These are phyloP conservation scores for Falco biarmicus DNA, from an alignment of 2,797 vertebrate species.

Conservation along the genomic window DNA sequence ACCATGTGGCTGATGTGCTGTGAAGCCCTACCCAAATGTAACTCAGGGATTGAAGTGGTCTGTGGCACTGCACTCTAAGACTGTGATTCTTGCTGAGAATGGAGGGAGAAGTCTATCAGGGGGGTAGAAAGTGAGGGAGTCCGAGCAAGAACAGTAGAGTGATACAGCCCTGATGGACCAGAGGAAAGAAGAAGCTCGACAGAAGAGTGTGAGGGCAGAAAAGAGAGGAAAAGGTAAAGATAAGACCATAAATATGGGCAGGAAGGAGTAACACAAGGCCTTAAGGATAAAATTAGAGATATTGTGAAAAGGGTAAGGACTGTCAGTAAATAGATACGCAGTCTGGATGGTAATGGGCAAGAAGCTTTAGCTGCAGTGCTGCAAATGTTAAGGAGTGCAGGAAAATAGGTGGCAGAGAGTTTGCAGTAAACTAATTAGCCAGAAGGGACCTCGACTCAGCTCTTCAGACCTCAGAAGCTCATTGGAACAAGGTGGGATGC, in stretches of 20 bases:
- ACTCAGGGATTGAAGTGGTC: background rate
- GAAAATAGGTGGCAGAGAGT: background rate
- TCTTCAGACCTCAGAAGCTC: background rate
- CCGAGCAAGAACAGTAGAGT: accelerated
- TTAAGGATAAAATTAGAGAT: background rate
- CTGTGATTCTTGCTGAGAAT: background rate
- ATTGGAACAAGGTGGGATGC: background rate
- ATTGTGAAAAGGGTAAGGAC: background rate
- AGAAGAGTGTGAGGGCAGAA: background rate
- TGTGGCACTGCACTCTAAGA: background rate
- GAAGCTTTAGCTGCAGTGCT: background rate
- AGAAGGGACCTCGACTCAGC: background rate
- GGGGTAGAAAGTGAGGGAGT: background rate
- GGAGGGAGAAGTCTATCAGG: background rate
- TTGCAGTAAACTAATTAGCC: background rate
- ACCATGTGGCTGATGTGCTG: background rate
- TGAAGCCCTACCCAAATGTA: background rate
- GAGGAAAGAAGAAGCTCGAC: background rate
- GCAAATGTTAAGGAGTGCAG: background rate
- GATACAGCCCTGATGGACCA: background rate
- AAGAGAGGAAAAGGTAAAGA: background rate
- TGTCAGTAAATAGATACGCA: background rate
- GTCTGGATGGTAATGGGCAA: background rate
- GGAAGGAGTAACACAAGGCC: background rate
- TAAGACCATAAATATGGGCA: background rate